These are phyloP conservation scores for Aleadryas rufinucha DNA, from an alignment of 2,113 vertebrate species.

Conservation along the genomic window DNA sequence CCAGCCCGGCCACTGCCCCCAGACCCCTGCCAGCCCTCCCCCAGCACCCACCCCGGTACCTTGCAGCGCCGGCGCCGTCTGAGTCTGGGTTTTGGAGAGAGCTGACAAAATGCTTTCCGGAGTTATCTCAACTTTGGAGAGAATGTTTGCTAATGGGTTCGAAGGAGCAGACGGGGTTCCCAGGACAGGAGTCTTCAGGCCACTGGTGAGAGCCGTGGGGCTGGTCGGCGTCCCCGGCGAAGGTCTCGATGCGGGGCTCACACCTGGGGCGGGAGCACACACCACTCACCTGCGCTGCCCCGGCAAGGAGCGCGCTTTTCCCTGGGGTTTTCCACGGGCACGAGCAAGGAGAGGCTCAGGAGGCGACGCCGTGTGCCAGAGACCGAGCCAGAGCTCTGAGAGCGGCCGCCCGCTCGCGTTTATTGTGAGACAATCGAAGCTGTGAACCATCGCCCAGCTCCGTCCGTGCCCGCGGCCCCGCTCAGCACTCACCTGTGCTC, in stretches of 20 bases:
- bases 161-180: slow-evolving; percentile 65
- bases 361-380: background rate
- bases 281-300: background rate
- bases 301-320: rapidly evolving
- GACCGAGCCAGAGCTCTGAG: background rate
- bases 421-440: background rate
- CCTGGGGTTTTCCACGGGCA: background rate
- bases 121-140: slow-evolving; percentile 95
- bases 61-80: slow-evolving; percentile 76
- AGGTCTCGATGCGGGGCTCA: slow-evolving; percentile 86
- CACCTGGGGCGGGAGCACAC: slow-evolving; percentile 73
- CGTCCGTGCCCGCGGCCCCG: rapidly evolving
- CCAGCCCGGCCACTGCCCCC: rapidly evolving
- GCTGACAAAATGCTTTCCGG: slow-evolving; percentile 91
- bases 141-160: slow-evolving; percentile 88
- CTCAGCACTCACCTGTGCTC: slow-evolving; percentile 83
- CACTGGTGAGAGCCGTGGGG: slow-evolving; percentile 75
- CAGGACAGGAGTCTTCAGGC: slow-evolving; percentile 78
- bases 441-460: background rate
- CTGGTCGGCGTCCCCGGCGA: slow-evolving; percentile 86
- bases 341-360: background rate
- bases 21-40: background rate
- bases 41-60: slow-evolving; percentile 57
- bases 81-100: slow-evolving; percentile 91
- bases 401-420: rapidly evolving